A percentile compares a stretch with the other conserved stretches of the same genome.
Evolutionary conservation across 1,140 invertebrate genomes (phyloP).

Genomic region (Microplitis demolitor): DNA sequence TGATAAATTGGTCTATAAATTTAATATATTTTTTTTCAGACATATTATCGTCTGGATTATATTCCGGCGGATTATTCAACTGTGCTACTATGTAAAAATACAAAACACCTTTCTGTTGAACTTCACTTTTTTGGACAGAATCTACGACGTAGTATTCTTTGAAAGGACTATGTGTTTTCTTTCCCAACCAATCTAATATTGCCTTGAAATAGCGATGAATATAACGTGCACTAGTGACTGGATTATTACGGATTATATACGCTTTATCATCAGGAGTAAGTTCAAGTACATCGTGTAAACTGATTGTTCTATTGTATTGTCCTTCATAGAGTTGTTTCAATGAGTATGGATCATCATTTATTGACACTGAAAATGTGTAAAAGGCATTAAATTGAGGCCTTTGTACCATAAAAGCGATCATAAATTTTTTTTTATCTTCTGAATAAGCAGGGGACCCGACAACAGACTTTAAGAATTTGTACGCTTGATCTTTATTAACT

Average conservation of each 20-base stretch:
- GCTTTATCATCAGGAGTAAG: neutral
- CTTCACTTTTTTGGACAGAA: neutral
- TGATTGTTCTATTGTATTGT: neutral
- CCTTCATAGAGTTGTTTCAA: neutral
- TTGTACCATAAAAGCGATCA: neutral
- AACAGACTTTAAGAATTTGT: conserved; percentile 1
- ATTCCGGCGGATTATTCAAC: neutral
- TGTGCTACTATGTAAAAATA: neutral
- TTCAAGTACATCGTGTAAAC: neutral
- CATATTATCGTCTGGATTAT: neutral
- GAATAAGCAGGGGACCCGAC: neutral
- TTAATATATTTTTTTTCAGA: neutral
- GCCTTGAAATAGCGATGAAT: neutral
- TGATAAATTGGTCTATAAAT: conserved; percentile 2
- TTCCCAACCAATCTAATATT: neutral
- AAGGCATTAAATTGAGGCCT: neutral
- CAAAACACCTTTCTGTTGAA: neutral
- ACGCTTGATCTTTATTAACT: neutral
- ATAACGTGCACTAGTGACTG: neutral
- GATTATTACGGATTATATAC: neutral
- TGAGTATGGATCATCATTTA: neutral
- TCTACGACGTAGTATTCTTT: neutral
- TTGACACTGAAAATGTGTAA: neutral
- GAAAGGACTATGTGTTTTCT: neutral
- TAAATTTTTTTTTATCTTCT: conserved; percentile 6